Evolutionary conservation across 2,888 invertebrate genomes (phyloP).

Genomic region (Petrolisthes manimaculis): DNA sequence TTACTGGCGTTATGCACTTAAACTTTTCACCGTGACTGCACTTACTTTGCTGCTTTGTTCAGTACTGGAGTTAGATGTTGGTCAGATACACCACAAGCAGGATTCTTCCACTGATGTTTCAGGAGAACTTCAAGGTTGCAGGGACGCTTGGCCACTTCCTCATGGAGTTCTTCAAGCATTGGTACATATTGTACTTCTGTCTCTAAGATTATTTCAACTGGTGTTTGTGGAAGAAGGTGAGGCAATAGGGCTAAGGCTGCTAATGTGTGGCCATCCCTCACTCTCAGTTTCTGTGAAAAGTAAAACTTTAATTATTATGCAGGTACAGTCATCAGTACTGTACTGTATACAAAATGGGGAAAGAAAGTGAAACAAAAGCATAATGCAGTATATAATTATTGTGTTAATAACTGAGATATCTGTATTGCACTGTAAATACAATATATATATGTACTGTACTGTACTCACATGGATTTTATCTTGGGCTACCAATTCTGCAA

Average conservation of each 20-base stretch:
- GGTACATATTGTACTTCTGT: neutral
- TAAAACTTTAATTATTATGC: no score
- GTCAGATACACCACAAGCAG: neutral
- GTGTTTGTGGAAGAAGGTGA: neutral
- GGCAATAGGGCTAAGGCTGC: neutral
- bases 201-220: neutral
- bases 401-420: no score
- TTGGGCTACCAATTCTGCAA: constrained; percentile 19
- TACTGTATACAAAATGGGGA: no score
- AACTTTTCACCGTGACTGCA: neutral
- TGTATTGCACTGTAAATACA: no score
- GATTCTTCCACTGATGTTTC: neutral
- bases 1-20: neutral
- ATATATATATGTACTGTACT: no score
- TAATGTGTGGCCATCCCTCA: constrained; percentile 6
- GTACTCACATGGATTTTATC: neutral
- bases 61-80: neutral
- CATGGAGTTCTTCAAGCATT: neutral
- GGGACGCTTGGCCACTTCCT: neutral
- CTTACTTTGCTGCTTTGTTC: neutral
- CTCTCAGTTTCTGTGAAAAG: neutral
- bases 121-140: neutral
- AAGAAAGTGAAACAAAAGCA: no score
- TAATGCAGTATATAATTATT: no score
- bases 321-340: no score